Evolutionary conservation across 2,797 vertebrate genomes (phyloP).

Genomic region (Macropus fuliginosus): DNA sequence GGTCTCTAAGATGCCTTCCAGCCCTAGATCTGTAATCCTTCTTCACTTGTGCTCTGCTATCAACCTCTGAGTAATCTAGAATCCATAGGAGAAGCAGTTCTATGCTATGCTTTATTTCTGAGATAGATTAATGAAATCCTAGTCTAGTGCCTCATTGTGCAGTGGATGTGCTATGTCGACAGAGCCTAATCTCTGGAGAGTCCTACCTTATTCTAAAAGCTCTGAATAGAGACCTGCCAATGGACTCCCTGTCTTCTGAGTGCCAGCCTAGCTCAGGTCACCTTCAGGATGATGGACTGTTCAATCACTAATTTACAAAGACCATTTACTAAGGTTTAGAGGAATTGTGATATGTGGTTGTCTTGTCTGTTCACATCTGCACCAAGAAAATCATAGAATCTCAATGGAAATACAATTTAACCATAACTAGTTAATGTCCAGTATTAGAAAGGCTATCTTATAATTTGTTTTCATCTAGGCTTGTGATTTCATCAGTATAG

Average conservation of each 20-base stretch:
- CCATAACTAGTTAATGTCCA: not conserved
- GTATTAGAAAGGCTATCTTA: not conserved
- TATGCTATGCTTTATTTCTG: not conserved
- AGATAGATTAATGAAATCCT: not conserved
- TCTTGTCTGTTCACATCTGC: not conserved
- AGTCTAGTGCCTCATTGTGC: not conserved
- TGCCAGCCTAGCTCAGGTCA: not conserved
- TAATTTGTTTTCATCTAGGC: not conserved
- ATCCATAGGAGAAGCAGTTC: not conserved
- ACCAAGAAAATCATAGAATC: not conserved
- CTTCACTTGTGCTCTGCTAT: not conserved
- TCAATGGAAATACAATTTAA: not conserved
- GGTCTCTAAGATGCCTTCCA: not conserved
- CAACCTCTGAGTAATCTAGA: not conserved
- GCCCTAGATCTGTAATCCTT: not conserved
- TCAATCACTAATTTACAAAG: not conserved
- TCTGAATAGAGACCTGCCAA: not conserved
- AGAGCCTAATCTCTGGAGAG: not conserved
- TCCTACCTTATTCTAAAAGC: not conserved
- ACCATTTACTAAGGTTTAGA: not conserved
- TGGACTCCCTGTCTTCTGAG: too few species aligned
- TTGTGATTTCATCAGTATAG: not conserved
- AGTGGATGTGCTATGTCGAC: not conserved
- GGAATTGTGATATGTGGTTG: not conserved
- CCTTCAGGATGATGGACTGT: not conserved